These are phyloP conservation scores for Drosophila pullipes DNA, from an alignment of 2,888 invertebrate species.

Conservation along the genomic window DNA sequence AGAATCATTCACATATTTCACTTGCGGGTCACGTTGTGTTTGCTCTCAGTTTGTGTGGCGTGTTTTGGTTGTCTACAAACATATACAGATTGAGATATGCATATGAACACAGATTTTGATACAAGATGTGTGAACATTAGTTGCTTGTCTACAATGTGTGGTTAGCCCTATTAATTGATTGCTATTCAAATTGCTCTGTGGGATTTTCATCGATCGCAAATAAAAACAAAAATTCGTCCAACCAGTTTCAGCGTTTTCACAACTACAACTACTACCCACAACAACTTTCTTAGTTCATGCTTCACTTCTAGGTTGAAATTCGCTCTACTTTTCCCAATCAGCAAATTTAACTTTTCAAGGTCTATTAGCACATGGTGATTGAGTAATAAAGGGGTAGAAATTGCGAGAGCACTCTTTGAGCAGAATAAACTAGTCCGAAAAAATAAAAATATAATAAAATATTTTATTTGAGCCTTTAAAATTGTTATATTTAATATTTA, in stretches of 20 bases:
- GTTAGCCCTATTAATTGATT: conserved; percentile 46
- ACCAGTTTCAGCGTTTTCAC: conserved; percentile 62
- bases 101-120: conserved; percentile 7
- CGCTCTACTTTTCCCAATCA: conserved; percentile 37
- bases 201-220: conserved; percentile 42
- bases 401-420: background rate
- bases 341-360: conserved; percentile 44
- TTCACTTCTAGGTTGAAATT: conserved; percentile 54
- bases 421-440: background rate
- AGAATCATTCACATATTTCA: conserved; percentile 29
- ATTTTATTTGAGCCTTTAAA: background rate
- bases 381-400: background rate
- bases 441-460: background rate
- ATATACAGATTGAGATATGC: conserved; percentile 25
- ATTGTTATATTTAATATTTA: background rate
- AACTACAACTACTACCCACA: conserved; percentile 29
- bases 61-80: conserved; percentile 13
- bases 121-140: background rate
- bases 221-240: conserved; percentile 46
- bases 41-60: conserved; percentile 20
- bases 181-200: conserved; percentile 52
- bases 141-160: conserved; percentile 27
- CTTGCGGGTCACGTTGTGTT: conserved; percentile 17
- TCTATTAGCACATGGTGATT: conserved; percentile 8
- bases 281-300: conserved; percentile 54